A percentile compares a stretch with the other conserved stretches of the same genome.
phyloP scores from a whole-genome alignment of 2,113 vertebrate genomes.

The Colaptes auratus region DNA sequence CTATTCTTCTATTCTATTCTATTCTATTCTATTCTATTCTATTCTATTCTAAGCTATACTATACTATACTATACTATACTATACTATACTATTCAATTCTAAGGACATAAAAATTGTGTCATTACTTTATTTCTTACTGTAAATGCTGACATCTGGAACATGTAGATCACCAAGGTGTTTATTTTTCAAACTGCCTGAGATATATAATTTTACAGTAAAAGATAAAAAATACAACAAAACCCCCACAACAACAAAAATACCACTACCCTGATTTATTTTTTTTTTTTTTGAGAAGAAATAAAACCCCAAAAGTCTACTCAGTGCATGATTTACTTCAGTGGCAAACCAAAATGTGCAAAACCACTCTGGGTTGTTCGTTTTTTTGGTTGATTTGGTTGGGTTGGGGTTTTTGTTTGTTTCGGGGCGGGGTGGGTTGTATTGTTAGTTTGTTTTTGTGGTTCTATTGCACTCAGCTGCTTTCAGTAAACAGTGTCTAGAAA shows the following conservation, averaged over 20 bases:
- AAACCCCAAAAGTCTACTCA: not conserved
- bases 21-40: no score
- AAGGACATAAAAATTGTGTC: not conserved
- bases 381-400: not conserved
- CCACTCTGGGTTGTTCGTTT: not conserved
- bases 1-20: no score
- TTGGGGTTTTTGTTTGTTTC: no score
- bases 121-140: not conserved
- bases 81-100: no score
- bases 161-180: not conserved
- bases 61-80: no score
- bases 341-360: not conserved
- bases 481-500: not conserved
- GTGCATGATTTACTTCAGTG: not conserved
- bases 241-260: fast-evolving
- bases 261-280: not conserved
- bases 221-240: not conserved
- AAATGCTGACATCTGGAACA: not conserved
- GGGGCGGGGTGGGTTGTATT: no score
- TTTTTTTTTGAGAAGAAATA: not conserved
- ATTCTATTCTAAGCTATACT: no score
- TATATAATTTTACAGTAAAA: not conserved
- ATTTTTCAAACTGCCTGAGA: not conserved
- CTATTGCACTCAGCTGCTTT: not conserved
- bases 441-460: not conserved